Conservation (phyloP, 2,888 invertebrate genomes). For the Tachystola acroxantha region DNA sequence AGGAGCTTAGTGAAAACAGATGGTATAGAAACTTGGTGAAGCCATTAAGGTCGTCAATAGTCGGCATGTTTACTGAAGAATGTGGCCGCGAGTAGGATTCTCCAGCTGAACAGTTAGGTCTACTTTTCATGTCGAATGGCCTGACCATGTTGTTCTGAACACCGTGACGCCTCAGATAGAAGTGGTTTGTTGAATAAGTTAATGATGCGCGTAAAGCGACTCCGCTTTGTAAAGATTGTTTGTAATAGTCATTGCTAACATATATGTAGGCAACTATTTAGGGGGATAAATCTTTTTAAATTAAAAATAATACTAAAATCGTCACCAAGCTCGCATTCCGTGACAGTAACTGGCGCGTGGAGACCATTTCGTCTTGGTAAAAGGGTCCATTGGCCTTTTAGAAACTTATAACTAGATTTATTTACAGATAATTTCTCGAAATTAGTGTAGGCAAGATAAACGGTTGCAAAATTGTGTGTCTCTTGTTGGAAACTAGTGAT, state of each 20-base stretch:
- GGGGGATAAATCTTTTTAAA: no score
- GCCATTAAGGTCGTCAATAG: conserved; percentile 40
- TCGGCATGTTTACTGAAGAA: conserved; percentile 34
- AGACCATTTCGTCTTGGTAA: conserved; percentile 23
- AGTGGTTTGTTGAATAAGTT: conserved; percentile 21
- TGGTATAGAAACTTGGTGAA: conserved; percentile 14
- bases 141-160: conserved; percentile 38
- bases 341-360: conserved; percentile 33
- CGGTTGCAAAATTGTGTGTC: background rate
- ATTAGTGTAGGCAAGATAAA: background rate
- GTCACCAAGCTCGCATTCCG: no score
- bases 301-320: no score
- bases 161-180: conserved; percentile 32
- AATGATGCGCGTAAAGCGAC: conserved; percentile 30
- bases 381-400: conserved; percentile 27
- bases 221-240: no score
- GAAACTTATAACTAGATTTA: conserved; percentile 1
- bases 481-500: no score
- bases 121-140: conserved; percentile 57
- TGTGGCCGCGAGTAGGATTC: conserved; percentile 43
- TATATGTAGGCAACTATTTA: no score
- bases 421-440: conserved; percentile 1
- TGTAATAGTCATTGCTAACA: no score
- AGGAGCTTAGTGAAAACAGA: conserved; percentile 4
- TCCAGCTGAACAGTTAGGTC: conserved; percentile 56